A percentile compares a stretch with the other conserved stretches of the same genome.
These are phyloP conservation scores for Papilio polytes DNA, from an alignment of 1,140 invertebrate genomes.

Conservation along the genomic window DNA sequence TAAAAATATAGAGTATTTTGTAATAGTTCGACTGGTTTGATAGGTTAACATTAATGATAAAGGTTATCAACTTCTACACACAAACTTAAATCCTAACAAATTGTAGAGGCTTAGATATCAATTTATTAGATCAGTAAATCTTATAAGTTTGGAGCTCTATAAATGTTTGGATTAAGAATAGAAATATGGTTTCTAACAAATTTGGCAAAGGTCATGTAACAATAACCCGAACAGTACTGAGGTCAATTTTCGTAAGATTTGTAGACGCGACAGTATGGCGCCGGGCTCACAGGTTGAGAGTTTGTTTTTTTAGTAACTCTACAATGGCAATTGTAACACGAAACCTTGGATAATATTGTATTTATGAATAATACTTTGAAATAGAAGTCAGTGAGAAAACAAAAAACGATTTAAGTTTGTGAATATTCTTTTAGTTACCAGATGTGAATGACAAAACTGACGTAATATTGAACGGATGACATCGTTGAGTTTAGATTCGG, in stretches of 20 bases:
- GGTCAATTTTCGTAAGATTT: slow-evolving; percentile 62
- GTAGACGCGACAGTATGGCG: slow-evolving; percentile 58
- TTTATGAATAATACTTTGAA: neutral
- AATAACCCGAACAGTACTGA: slow-evolving; percentile 62
- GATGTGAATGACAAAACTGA: neutral
- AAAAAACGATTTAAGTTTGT: no score
- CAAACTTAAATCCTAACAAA: neutral
- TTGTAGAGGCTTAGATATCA: slow-evolving; percentile 1
- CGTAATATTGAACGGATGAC: neutral
- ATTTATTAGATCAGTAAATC: slow-evolving; percentile 15
- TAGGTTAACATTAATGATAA: neutral
- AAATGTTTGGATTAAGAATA: slow-evolving; percentile 18
- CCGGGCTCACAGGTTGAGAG: slow-evolving; percentile 41
- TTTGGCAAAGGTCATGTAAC: slow-evolving; percentile 65
- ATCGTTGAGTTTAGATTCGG: neutral
- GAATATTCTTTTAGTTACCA: neutral
- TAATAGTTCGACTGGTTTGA: neutral
- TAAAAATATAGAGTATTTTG: neutral
- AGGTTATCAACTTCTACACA: neutral
- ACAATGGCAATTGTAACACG: neutral
- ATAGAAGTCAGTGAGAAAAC: neutral
- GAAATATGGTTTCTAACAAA: slow-evolving; percentile 54
- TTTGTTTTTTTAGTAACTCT: slow-evolving; percentile 24
- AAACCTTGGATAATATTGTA: slow-evolving; percentile 8
- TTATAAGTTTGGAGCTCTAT: slow-evolving; percentile 1